Conservation (phyloP, 2,888 invertebrate species). For the Dicranocentrus wangi region DNA sequence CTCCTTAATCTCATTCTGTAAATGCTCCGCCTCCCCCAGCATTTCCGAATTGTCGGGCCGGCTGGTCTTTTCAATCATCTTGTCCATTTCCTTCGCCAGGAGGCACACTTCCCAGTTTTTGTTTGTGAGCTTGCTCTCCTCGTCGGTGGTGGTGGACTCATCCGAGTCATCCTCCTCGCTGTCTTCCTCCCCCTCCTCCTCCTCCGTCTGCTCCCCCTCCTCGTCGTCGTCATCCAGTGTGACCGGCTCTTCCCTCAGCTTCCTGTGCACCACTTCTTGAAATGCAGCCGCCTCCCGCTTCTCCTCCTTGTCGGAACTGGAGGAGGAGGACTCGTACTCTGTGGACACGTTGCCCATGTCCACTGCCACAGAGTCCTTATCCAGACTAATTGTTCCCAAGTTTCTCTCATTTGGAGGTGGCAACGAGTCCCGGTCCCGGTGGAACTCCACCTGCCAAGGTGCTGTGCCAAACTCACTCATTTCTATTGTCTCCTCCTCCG, state of each 20-base stretch:
- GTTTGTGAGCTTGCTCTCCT: constrained; percentile 68
- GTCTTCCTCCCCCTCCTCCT: constrained; percentile 73
- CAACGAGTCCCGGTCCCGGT: constrained; percentile 72
- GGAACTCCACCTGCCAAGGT: constrained; percentile 77
- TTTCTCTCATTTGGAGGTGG: constrained; percentile 65
- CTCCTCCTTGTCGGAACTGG: constrained; percentile 57
- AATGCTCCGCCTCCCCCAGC: constrained; percentile 69
- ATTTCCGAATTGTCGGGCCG: constrained; percentile 72
- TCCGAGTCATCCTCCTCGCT: constrained; percentile 72
- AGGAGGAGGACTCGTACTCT: constrained; percentile 69
- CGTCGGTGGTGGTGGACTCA: constrained; percentile 25
- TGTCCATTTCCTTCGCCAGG: constrained; percentile 83
- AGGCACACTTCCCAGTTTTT: constrained; percentile 84
- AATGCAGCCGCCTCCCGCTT: constrained; percentile 18
- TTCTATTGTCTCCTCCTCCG: constrained; percentile 82
- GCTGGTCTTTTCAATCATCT: constrained; percentile 71
- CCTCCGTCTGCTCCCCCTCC: constrained; percentile 66
- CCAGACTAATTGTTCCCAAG: constrained; percentile 41
- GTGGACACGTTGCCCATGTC: constrained; percentile 70
- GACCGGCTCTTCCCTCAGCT: constrained; percentile 55
- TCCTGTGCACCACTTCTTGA: constrained; percentile 49
- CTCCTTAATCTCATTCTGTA: constrained; percentile 73
- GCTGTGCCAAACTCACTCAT: constrained; percentile 79
- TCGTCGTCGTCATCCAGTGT: constrained; percentile 59
- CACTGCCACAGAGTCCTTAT: constrained; percentile 67